Percentiles rank a stretch among this genome's conserved stretches.
Conservation (phyloP, 1,140 invertebrate species). For the Tetraneura akinire region DNA sequence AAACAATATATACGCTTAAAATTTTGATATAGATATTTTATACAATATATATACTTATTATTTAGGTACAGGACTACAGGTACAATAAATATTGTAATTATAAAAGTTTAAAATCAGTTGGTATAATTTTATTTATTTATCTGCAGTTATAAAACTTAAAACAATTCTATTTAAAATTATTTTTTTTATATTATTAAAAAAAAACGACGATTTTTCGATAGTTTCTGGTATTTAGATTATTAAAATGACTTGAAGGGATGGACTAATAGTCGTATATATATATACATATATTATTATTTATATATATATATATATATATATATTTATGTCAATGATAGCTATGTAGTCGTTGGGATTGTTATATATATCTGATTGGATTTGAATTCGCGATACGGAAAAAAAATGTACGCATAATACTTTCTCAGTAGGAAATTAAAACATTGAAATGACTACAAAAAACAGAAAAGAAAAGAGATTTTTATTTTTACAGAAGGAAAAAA, state of each 20-base stretch:
- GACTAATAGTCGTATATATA: too few relatives aligned
- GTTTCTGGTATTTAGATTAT: neutral
- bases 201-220: neutral
- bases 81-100: too few relatives aligned
- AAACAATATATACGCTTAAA: too few relatives aligned
- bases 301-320: too few relatives aligned
- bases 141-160: too few relatives aligned
- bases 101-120: too few relatives aligned
- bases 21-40: too few relatives aligned
- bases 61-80: too few relatives aligned
- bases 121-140: too few relatives aligned
- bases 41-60: too few relatives aligned
- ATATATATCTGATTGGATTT: constrained; percentile 32
- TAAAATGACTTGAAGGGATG: neutral
- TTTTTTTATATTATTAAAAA: neutral
- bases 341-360: constrained; percentile 11
- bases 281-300: too few relatives aligned
- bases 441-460: constrained; percentile 12
- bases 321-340: neutral
- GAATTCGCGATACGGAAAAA: constrained; percentile 27
- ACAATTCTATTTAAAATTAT: too few relatives aligned
- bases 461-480: constrained; percentile 16
- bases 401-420: constrained; percentile 41
- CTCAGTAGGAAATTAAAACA: constrained; percentile 44
- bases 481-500: constrained; percentile 20